Evolutionary conservation across 2,113 vertebrate genomes (phyloP).

Genomic region (Limanda limanda): DNA sequence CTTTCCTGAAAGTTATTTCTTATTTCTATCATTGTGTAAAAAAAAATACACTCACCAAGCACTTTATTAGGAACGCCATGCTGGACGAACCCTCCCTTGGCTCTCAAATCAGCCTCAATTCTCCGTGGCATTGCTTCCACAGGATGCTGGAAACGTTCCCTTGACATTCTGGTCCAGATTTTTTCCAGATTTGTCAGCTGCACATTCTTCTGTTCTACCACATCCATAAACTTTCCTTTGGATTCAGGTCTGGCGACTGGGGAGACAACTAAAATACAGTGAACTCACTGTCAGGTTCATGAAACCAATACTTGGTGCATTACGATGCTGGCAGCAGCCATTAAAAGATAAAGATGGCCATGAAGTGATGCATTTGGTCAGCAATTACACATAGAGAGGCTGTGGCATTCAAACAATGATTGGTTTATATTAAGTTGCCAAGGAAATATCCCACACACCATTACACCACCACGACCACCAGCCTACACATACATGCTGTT

Average conservation of each 20-base stretch:
- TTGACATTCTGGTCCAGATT: neutral
- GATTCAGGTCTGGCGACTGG: neutral
- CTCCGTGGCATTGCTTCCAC: neutral
- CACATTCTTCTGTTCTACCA: neutral
- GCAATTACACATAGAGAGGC: neutral
- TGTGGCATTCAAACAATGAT: neutral
- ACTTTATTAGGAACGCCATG: conserved; percentile 3
- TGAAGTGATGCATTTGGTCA: neutral
- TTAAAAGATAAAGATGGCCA: neutral
- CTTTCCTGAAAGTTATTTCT: conserved; percentile 22
- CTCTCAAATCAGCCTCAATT: neutral
- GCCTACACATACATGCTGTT: neutral
- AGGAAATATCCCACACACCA: neutral
- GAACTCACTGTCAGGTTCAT: too few relatives aligned
- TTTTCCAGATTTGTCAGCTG: neutral
- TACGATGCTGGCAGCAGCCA: neutral
- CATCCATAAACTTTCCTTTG: too few relatives aligned
- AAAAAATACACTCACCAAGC: neutral
- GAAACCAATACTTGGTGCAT: neutral
- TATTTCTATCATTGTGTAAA: neutral
- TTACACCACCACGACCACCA: neutral
- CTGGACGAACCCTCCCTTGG: neutral
- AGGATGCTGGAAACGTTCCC: neutral
- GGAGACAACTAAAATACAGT: neutral
- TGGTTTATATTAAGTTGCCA: neutral